Conservation (phyloP, 2,888 invertebrate species). For the Griposia aprilina region DNA sequence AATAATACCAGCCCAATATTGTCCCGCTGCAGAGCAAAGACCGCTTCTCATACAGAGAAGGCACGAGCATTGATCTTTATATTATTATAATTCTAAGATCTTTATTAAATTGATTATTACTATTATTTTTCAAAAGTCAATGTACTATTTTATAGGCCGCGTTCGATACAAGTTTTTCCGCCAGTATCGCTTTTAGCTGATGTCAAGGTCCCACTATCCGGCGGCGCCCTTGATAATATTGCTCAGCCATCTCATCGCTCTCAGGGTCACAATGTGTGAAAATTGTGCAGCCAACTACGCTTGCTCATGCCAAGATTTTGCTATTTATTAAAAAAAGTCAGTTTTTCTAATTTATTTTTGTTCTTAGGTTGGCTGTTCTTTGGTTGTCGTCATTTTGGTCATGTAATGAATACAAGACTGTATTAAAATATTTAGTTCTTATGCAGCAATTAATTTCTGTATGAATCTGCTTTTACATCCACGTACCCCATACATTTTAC, state of each 20-base stretch:
- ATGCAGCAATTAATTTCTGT: neutral
- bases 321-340: conserved; percentile 4
- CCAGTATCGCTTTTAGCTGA: neutral
- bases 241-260: conserved; percentile 8
- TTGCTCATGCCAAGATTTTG: neutral
- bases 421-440: neutral
- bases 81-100: too few relatives aligned
- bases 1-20: too few relatives aligned
- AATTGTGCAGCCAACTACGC: conserved; percentile 33
- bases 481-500: conserved; percentile 32
- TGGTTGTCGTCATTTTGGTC: too few relatives aligned
- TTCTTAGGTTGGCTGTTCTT: neutral
- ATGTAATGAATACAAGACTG: neutral
- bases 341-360: neutral
- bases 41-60: too few relatives aligned
- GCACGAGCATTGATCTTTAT: too few relatives aligned
- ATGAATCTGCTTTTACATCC: neutral
- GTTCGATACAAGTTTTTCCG: neutral
- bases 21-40: too few relatives aligned
- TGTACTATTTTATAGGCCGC: neutral
- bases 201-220: conserved; percentile 29
- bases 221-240: conserved; percentile 31
- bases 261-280: conserved; percentile 24
- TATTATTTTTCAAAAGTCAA: too few relatives aligned
- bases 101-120: too few relatives aligned